Base-by-base conservation (phyloP, 1,140 invertebrate species). In the Drosophila ogumai region DNA sequence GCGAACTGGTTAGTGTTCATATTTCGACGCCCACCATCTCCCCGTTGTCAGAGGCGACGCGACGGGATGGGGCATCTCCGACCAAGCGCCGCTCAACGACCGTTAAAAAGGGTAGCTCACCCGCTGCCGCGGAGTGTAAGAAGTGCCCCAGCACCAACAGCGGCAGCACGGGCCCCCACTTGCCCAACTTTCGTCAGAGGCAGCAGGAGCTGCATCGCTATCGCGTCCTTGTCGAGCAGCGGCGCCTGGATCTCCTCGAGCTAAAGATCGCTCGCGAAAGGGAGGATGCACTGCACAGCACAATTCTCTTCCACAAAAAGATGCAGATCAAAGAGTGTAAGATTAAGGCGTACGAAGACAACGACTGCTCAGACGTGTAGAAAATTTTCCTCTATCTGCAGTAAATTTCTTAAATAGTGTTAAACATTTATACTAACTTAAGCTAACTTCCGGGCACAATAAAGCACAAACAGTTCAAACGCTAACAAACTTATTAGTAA, bases 231-330 rank as follows among this genome's bases (percentile, higher is more conserved):
- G 75, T 91, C 9, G 90, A 91, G 52, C 72, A 77, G 40, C 76
- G 87, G 8, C 90, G 90, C 3, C 59, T 91, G 17, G 81, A 90
- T 40, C 55, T 91, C 0, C 58, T 91, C 3, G 82, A 91, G 41
- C 36, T 91, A 4, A 91, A 91, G 47, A 79, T 91, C 9, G 68
- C 71, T 13, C 78, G 90, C 12, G 90, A 91, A 56, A 76, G 86
- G 3, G 86, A 91, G 36, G 90, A 91, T 32, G 71, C 91, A 12
- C 25, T 91, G 41, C 86, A 85, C 5, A 72, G 69, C 38, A 67
- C 90, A 22, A 79, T 91, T 58, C 57, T 88, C 6, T 91, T 91
- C 12, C 87, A 91, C 40, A 91, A 91, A 65, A 84, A 88, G 9
- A 66, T 91, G 43, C 86, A 91, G 40, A 65, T 91, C 5, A 85